Evolutionary conservation across 2,113 vertebrate genomes (phyloP).

Genomic region (Plecturocebus donacophilus): DNA sequence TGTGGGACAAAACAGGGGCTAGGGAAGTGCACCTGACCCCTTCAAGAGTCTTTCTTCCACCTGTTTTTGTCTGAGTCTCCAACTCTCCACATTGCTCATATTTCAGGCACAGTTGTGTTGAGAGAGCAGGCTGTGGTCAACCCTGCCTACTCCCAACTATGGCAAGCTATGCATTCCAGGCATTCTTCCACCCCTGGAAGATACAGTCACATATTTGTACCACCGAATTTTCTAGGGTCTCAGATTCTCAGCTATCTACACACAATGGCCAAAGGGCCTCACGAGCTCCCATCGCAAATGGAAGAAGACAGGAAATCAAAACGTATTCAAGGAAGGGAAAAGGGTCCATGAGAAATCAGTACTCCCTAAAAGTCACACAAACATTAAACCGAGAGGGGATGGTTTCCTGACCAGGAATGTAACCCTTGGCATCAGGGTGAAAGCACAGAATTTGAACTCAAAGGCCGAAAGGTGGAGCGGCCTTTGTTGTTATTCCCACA

Average conservation of each 20-base stretch:
- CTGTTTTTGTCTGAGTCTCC: neutral
- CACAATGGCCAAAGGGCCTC: too few species aligned
- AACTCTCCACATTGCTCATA: neutral
- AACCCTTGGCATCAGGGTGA: neutral
- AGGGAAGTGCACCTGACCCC: neutral
- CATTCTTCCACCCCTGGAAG: neutral
- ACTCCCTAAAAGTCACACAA: neutral
- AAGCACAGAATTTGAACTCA: neutral
- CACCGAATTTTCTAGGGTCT: too few species aligned
- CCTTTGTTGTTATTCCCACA: neutral
- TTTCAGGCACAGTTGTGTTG: neutral
- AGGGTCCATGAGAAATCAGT: neutral
- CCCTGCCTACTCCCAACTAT: too few species aligned
- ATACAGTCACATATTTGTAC: too few species aligned
- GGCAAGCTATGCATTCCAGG: neutral
- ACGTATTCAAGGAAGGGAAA: too few species aligned
- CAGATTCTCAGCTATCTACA: too few species aligned
- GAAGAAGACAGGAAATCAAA: too few species aligned
- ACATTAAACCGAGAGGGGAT: neutral
- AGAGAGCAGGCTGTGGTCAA: neutral
- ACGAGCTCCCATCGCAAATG: too few species aligned
- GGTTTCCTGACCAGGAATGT: neutral
- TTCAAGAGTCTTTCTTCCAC: neutral
- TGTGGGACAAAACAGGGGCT: neutral
- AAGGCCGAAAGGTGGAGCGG: neutral